Evolutionary conservation across 2,797 vertebrate genomes (phyloP), one percentile per base, ranked within the genome.

Genomic region (Synanceia verrucosa): DNA sequence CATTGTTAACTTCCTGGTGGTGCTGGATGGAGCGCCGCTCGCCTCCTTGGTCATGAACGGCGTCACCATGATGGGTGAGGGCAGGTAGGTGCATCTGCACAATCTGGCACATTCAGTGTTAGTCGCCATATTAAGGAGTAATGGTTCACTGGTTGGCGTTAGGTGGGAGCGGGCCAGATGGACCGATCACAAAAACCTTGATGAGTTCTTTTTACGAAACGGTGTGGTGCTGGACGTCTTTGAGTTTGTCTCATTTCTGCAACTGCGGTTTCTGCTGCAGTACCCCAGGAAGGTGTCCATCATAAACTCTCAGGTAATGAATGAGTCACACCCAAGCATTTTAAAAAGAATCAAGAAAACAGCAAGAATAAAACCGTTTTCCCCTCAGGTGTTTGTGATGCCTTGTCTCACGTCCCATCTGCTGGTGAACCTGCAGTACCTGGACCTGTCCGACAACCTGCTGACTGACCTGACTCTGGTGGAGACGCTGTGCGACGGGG

Each of bases 391-490:
- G 16, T 91, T 58, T 19, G 21, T 89, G n/a, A 33, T 88, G 68
- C 89, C 89, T 1, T 91, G 90, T 33, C 0, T 0, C 0, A 75
- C 89, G 0, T 76, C 86, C 2, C 1, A 0, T 2, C 70, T 90
- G 10, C 36, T 91, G 1, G 1, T 5, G 19, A 87, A 73, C 72
- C 56, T 90, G 31, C 78, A 88, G 73, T 91, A 83, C 69, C 44
- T 90, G 36, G 90, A 91, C 70, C 6, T 90, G 52, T 87, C 88
- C 0, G 77, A 89, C 68, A 91, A 91, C 83, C 76, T 90, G 62
- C 70, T 91, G 59, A 90, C 87, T 0, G 90, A 91, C 53, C 5
- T 88, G 46, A 88, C 89, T 1, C 44, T 89, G 61, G 8, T 0
- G 1, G 82, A 90, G 64, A 60, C 80, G 0, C 79, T 91, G 28